A percentile compares a stretch with the other conserved stretches of the same genome.
These are phyloP conservation scores for Stegophylla sp. DNA, from an alignment of 2,888 invertebrate genomes.

Conservation along the genomic window DNA sequence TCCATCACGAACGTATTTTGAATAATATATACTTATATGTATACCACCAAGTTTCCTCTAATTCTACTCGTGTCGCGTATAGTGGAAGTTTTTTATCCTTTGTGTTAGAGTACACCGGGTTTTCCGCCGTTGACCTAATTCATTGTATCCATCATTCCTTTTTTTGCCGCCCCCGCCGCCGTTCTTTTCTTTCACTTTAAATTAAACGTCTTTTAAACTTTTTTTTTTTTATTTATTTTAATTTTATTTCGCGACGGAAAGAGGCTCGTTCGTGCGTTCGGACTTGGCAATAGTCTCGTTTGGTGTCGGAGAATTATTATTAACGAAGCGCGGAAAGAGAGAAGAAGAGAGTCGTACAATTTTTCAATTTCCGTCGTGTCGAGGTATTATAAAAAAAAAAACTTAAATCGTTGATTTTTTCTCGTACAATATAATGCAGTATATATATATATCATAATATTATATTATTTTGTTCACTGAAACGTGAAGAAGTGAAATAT, in stretches of 20 bases:
- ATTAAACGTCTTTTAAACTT: conserved; percentile 26
- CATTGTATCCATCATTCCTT: not conserved
- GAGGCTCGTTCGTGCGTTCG: conserved; percentile 18
- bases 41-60: conserved; percentile 42
- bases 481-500: conserved; percentile 17
- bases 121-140: conserved; percentile 47
- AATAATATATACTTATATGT: conserved; percentile 47
- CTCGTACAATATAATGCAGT: no score
- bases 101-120: no score
- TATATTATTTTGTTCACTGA: conserved; percentile 4
- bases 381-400: no score
- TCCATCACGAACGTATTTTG: conserved; percentile 57
- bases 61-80: conserved; percentile 47
- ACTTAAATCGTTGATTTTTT: conserved; percentile 5
- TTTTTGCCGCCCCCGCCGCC: no score
- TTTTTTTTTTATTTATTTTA: conserved; percentile 38
- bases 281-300: conserved; percentile 23
- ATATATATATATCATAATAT: no score
- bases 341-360: not conserved
- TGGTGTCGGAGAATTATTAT: conserved; percentile 1
- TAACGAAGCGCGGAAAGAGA: not conserved
- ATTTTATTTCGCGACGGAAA: not conserved
- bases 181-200: conserved; percentile 1
- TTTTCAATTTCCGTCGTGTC: conserved; percentile 28
- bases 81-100: conserved; percentile 35